Evolutionary conservation across 1,140 invertebrate species (phyloP), one percentile per base, ranked within the genome.

Genomic region (Hormaphis cornu): DNA sequence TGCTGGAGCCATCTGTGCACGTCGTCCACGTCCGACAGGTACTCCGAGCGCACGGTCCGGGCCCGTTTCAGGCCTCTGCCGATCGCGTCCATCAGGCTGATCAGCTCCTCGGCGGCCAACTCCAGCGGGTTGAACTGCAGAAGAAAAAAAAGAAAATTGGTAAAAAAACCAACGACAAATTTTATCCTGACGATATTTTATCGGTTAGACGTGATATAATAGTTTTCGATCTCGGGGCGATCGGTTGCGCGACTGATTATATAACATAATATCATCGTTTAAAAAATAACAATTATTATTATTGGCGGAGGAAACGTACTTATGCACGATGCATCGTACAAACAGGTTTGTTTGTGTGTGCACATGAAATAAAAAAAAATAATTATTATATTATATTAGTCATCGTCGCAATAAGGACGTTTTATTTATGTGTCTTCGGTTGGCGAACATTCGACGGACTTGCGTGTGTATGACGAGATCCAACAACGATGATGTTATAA

Each of bases 11-110:
- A 95, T 24, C 82, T 80, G 73, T 90, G 88, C 1, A 94, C 83
- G 69, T 86, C 85, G 71, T 93, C 90, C 8, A 91, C 86, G 73
- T 90, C 90, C 18, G 81, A 79, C 9, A 85, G 76, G 77, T 91
- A 94, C 69, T 94, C 91, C 22, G 84, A 84, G 20, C 90, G 83
- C 58, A 88, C 83, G 18, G 90, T 91, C 73, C 85, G 84, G 8
- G 91, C 91, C 53, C 89, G 84, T 76, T 92, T 92, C 77, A 89
- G 87, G 77, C 93, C 90, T 74, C 87, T 83, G 72, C 89, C 85
- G 76, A 92, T 92, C 74, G 91, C 89, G 73, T 93, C 91, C 87
- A 93, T 89, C 9, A 83, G 83, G 71, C 85, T 84, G 37, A 83
- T 81, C 18, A 90, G 82, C 58, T 85, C 83, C 77, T 95, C 92